Evolutionary conservation across 2,888 invertebrate genomes (phyloP), one percentile per base, ranked within the genome.

Genomic region (Dendrolimus houi): DNA sequence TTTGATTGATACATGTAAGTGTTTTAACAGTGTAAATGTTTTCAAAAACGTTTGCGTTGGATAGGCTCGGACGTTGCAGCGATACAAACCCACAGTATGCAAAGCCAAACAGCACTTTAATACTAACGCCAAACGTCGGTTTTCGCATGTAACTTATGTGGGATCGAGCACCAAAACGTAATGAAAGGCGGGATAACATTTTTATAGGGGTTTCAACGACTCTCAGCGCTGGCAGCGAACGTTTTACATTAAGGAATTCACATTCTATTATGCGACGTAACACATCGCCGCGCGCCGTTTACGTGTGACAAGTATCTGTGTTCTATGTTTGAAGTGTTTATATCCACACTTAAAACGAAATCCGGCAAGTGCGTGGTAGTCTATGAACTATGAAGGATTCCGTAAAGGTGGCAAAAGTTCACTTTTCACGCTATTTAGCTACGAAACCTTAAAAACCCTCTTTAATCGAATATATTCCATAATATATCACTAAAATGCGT

Each of bases 181-280:
- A 87, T 87, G 88, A 86, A 87, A 87, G 79, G 81, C 76, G 81
- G 85, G 79, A 83, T 86, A 85, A 87, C 87, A 86, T 87, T 87
- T 87, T 87, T 87, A 87, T 87, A 85, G 88, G 80, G 86, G 86
- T 83, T 86, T 78, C 83, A 87, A 87, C 86, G 87, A 83, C 80
- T 82, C 84, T 79, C 78, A 67, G 77, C 78, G 78, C 81, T 47
- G 79, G 75, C 69, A 71, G 74, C 72, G 77, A 82, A 75, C 85
- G 83, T 81, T 87, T 87, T 86, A 85, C 88, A 87, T 87, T 85
- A 87, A 83, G 86, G 84, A 86, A 85, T 85, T 77, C 81, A 77
- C 85, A 82, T 85, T 85, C 82, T 79, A 83, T 84, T 85, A 81
- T 80, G 84, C 78, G 75, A 79, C 75, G 81, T 76, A 80, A 85